Conservation (phyloP, 2,797 vertebrate genomes). For the Gallinago nigripennis region DNA sequence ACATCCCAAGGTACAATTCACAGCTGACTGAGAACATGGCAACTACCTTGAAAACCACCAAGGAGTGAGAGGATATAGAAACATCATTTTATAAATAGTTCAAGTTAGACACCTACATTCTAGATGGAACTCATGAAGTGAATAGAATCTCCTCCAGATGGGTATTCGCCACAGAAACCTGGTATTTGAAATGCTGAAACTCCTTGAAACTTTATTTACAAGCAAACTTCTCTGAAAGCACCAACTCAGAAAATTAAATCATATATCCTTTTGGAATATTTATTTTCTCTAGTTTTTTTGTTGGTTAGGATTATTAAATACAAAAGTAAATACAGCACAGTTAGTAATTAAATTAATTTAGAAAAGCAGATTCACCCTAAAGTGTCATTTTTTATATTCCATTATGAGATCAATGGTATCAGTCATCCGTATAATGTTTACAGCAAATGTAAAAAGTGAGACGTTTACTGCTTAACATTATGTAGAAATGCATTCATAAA, state of each 20-base stretch:
- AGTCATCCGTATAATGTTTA: not conserved
- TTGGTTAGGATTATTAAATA: not conserved
- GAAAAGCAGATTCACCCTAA: conserved; percentile 5
- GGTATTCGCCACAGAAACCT: not conserved
- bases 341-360: not conserved
- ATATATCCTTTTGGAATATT: not conserved
- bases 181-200: not conserved
- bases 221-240: not conserved
- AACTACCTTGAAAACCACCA: not conserved
- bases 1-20: not conserved
- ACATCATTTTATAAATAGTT: not conserved
- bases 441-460: not conserved
- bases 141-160: not conserved
- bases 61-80: not conserved
- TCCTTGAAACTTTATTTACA: not conserved
- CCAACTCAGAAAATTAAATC: not conserved
- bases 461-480: not conserved
- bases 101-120: not conserved
- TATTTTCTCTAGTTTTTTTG: not conserved
- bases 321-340: not conserved
- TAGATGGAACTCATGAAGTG: not conserved
- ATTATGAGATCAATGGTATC: not conserved
- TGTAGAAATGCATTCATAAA: not conserved
- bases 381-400: not conserved
- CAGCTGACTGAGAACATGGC: not conserved